Base-by-base conservation (phyloP, 30 jellyfish, hydroid and myxozoan species). In the Sanderia malayensis region DNA sequence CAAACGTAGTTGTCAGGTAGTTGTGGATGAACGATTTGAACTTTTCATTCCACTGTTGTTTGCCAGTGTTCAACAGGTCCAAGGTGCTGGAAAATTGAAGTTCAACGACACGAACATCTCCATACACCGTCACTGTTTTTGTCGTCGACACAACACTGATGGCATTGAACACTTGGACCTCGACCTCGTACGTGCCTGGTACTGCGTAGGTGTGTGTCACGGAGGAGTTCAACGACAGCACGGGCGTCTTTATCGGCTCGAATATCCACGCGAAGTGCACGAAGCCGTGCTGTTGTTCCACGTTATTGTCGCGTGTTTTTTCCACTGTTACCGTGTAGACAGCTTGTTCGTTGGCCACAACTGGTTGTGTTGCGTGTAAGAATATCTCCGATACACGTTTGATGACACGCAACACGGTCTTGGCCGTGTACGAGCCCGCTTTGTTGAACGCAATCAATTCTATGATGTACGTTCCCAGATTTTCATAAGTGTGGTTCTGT, bases 191-290 rank as follows among this genome's bases (percentile, higher is more conserved):
- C 3, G 93, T 67, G 6, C 93, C 93, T 1, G 93, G 82, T 18
- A 26, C 33, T 6, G 55, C 21, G 34, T 65, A 81, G 7, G 80
- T 81, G 55, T 81, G 93, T 53, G 15, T 44, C 13, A 81, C 85
- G 11, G 82, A 58, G 11, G 93, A 68, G 31, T 70, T 65, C 44
- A 81, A 76, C 11, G 93, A 65, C 59, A 81, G 47, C 1, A 58
- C 80, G 7, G 93, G 93, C 10, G 84, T 81, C 46, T 81, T 47
- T 44, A 61, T 81, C 19, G 93, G 93, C 26, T 67, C 84, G 59
- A 81, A 81, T 28, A 81, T 81, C 93, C 93, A 81, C 9, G 93
- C 93, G 45, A 68, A 81, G 31, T 81, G 93, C 26, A 81, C 82
- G 28, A 67, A 81, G 15, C 93, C 93, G 45, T 81, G 93, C 2